These are phyloP conservation scores for Apteryx owenii DNA, from an alignment of 2,113 vertebrate species.

Conservation along the genomic window DNA sequence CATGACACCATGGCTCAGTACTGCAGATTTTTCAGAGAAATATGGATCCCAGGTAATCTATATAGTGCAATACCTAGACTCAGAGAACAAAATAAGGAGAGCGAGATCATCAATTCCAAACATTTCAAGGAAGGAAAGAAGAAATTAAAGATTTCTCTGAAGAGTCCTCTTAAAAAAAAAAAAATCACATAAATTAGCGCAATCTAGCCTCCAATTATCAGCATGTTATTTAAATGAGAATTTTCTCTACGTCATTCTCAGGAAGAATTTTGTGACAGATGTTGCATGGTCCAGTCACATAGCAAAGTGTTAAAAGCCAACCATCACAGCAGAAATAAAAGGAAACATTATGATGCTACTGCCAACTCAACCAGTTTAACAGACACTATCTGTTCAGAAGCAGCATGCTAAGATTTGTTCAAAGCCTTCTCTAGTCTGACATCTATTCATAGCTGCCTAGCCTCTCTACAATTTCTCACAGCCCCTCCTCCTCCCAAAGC, in stretches of 20 bases:
- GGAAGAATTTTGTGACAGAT: background rate
- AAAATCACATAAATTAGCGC: background rate
- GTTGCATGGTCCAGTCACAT: background rate
- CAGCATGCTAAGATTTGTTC: conserved; percentile 56
- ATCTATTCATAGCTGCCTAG: conserved; percentile 68
- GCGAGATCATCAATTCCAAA: background rate
- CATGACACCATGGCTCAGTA: background rate
- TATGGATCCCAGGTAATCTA: background rate
- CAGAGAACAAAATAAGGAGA: background rate
- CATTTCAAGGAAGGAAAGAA: background rate
- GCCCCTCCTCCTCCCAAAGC: conserved; percentile 37
- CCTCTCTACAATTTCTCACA: conserved; percentile 46
- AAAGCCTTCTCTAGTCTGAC: conserved; percentile 53
- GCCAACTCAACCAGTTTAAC: conserved; percentile 33
- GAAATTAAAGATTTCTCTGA: conserved; percentile 3
- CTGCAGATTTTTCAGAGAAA: conserved; percentile 39
- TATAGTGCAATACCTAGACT: background rate
- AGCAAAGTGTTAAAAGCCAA: background rate
- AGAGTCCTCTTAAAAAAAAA: background rate
- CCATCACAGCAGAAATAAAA: conserved; percentile 29
- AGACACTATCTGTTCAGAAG: conserved; percentile 44
- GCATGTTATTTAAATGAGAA: background rate
- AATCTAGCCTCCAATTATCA: background rate
- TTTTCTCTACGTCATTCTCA: conserved; percentile 3
- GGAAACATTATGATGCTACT: conserved; percentile 28